Evolutionary conservation across 2,113 vertebrate species (phyloP).

Genomic region (Aix galericulata): DNA sequence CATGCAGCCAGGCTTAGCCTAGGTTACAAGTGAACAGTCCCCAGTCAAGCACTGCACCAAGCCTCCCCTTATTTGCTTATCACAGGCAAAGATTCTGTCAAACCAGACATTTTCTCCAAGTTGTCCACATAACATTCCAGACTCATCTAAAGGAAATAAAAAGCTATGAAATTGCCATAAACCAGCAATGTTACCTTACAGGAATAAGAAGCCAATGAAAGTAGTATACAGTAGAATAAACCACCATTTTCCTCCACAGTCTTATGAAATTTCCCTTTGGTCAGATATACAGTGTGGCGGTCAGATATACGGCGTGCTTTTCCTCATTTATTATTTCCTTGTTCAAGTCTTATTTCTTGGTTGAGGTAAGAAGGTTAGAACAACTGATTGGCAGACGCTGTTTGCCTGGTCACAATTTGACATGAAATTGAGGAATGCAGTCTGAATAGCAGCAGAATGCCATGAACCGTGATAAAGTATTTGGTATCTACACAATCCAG

Average conservation of each 20-base stretch:
- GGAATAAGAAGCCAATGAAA: background rate
- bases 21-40: background rate
- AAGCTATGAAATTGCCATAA: background rate
- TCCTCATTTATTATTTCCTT: background rate
- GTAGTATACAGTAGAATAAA: background rate
- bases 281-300: background rate
- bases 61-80: background rate
- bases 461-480: background rate
- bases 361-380: background rate
- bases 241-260: background rate
- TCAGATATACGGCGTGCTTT: background rate
- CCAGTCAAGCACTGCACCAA: background rate
- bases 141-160: background rate
- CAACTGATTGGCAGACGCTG: background rate
- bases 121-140: background rate
- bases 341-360: background rate
- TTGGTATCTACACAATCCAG: background rate
- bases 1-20: background rate
- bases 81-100: accelerated
- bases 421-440: background rate
- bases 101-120: background rate
- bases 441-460: background rate
- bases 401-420: background rate
- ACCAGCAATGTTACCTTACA: no score
- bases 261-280: background rate